A percentile compares a stretch with the other conserved stretches of the same genome.
These are phyloP conservation scores for Reinhardtius hippoglossoides DNA, from an alignment of 2,113 vertebrate genomes.

Conservation along the genomic window DNA sequence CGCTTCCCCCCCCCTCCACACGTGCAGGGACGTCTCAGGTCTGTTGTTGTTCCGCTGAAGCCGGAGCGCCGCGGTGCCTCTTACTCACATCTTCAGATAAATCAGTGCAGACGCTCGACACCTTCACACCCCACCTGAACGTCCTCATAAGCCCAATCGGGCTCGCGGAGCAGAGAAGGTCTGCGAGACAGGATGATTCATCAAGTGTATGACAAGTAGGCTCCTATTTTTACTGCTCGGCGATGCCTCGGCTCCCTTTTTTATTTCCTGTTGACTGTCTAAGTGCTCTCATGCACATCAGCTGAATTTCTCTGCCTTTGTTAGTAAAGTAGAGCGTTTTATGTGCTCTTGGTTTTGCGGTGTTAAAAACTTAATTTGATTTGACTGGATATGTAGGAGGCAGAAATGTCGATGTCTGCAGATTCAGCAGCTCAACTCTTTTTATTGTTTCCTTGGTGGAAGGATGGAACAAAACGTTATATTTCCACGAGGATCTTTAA, in stretches of 20 bases:
- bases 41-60: background rate
- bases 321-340: background rate
- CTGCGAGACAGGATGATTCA: slow-evolving; percentile 49
- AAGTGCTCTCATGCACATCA: background rate
- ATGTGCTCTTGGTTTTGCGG: no score
- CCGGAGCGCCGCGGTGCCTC: background rate
- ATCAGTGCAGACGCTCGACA: background rate
- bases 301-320: background rate
- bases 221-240: background rate
- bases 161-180: slow-evolving; percentile 17
- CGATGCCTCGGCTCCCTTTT: background rate
- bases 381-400: no score
- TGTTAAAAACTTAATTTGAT: no score
- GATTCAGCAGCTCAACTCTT: no score
- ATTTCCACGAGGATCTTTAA: no score
- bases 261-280: background rate
- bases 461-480: no score
- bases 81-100: background rate
- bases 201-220: slow-evolving; percentile 20
- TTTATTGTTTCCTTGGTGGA: no score
- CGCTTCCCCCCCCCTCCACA: background rate
- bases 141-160: slow-evolving; percentile 13
- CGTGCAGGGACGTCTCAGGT: background rate
- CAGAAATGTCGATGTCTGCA: no score
- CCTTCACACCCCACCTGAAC: slow-evolving; percentile 14